Conservation (phyloP, 2,113 vertebrate genomes). For the Planiliza haematocheilus region DNA sequence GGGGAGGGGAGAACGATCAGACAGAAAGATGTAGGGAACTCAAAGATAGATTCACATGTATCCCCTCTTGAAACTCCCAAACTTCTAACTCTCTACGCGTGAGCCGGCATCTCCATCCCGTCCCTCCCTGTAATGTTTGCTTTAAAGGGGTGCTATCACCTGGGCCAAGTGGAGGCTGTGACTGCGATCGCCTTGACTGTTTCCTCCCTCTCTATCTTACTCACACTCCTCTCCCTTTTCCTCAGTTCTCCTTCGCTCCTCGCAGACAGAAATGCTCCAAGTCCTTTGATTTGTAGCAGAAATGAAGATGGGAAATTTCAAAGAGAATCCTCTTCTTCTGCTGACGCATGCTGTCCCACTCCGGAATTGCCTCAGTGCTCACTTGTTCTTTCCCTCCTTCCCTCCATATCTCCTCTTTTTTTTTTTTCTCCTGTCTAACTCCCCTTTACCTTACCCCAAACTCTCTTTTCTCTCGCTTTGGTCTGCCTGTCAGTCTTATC, state of each 20-base stretch:
- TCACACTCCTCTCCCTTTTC: constrained; percentile 19
- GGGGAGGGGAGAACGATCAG: constrained; percentile 39
- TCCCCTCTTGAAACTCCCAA: constrained; percentile 13
- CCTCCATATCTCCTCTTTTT: constrained; percentile 40
- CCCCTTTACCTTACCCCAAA: constrained; percentile 55
- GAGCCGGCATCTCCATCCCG: constrained; percentile 36
- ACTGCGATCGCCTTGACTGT: constrained; percentile 40
- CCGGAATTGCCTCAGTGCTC: constrained; percentile 61
- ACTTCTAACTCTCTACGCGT: constrained; percentile 32
- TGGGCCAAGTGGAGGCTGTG: constrained; percentile 33
- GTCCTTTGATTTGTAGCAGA: constrained; percentile 80
- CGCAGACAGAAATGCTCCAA: constrained; percentile 73
- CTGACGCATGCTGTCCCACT: constrained; percentile 77
- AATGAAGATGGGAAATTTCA: constrained; percentile 82
- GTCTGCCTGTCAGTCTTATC: constrained; percentile 63
- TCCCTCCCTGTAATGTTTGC: constrained; percentile 38
- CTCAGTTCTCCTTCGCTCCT: constrained; percentile 50
- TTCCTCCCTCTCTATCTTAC: constrained; percentile 27
- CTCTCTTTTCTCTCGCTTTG: constrained; percentile 52
- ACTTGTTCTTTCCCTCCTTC: constrained; percentile 50
- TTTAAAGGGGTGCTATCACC: constrained; percentile 46
- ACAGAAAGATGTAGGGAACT: constrained; percentile 29
- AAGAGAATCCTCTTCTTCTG: constrained; percentile 82
- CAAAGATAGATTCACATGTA: constrained; percentile 20
- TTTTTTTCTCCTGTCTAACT: constrained; percentile 49